Percentiles rank a stretch among this genome's conserved stretches.
These are phyloP conservation scores for Cynaeus angustus DNA, from an alignment of 2,888 invertebrate genomes.

Conservation along the genomic window DNA sequence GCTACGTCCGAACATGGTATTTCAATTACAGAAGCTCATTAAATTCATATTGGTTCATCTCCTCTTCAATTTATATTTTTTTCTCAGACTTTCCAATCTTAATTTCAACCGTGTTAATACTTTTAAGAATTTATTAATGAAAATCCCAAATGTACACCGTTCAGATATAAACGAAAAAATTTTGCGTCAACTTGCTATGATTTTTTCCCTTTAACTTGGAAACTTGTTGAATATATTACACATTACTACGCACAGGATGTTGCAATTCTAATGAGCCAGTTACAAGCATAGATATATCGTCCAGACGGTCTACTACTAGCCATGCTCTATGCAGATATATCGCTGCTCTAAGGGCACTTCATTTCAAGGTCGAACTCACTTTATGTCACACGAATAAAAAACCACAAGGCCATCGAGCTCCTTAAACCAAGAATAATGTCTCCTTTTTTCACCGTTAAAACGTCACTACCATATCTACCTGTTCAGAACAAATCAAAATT, in stretches of 20 bases:
- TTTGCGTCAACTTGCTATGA: slow-evolving; percentile 14
- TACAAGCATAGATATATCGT: slow-evolving; percentile 50
- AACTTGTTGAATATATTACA: slow-evolving; percentile 47
- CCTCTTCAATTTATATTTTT: slow-evolving; percentile 52
- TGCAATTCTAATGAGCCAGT: slow-evolving; percentile 52
- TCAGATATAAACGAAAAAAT: slow-evolving; percentile 7
- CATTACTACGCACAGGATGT: slow-evolving; percentile 52
- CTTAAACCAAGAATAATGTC: slow-evolving; percentile 19
- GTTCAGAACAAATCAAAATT: too few species aligned
- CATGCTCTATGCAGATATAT: slow-evolving; percentile 49
- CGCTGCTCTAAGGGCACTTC: slow-evolving; percentile 41
- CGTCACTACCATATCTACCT: too few species aligned
- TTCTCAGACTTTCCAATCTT: slow-evolving; percentile 51
- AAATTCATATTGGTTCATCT: slow-evolving; percentile 54
- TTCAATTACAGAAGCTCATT: slow-evolving; percentile 54
- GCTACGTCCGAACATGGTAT: slow-evolving; percentile 52
- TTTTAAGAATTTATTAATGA: slow-evolving; percentile 48
- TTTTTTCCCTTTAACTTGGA: slow-evolving; percentile 26
- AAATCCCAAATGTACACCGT: slow-evolving; percentile 22
- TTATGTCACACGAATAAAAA: slow-evolving; percentile 13
- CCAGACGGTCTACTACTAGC: slow-evolving; percentile 45
- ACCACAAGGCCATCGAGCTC: slow-evolving; percentile 21
- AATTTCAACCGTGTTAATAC: slow-evolving; percentile 51
- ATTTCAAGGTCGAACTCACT: slow-evolving; percentile 34
- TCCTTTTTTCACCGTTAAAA: slow-evolving; percentile 26